Evolutionary conservation across 1,140 invertebrate genomes (phyloP), one percentile per base, ranked within the genome.

Genomic region (Euschistus heros): DNA sequence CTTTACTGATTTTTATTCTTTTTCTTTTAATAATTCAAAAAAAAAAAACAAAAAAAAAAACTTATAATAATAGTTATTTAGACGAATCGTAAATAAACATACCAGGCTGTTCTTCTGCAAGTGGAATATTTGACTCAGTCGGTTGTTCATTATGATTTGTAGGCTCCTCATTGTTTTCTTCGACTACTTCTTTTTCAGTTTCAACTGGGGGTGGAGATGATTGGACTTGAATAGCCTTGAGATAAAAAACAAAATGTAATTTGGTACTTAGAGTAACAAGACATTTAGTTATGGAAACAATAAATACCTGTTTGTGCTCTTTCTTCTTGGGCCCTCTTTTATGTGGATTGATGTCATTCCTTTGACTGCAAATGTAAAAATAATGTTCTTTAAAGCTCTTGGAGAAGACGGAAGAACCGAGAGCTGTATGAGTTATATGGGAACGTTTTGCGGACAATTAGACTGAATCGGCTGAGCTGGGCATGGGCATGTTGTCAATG

Each of bases 261-360:
- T 30, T 61, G 13, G 14, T 61, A n/a, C 18, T 62, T 42, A 13
- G 15, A 37, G 7, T 20, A 33, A 20, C 5, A 10, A 17, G 17
- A n/a, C 27, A 62, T 33, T 42, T 14, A 33, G 13, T 22, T 7
- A 62, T 15, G 14, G 1, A 20, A 2, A 30, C 5, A 65, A 55
- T n/a, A 65, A 57, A 22, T 59, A 67, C 68, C 46, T 77, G 77
- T 77, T 76, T 74, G 30, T 75, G 74, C 68, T 81, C 80, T 72
- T 80, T 81, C 72, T 79, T 77, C 69, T 81, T 82, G 0, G 81
- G 80, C 27, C 82, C 83, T 63, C 84, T 78, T 66, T 82, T 82
- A 10, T 37, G 33, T 4, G 73, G 73, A 14, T 76, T 24, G 42
- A 65, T 50, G 65, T 64, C 59, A 50, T 65, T 65, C 55, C 67